Percentiles rank a stretch among this genome's conserved stretches.
These are phyloP conservation scores for Eolophus roseicapilla DNA, from an alignment of 2,113 vertebrate species.

Conservation along the genomic window DNA sequence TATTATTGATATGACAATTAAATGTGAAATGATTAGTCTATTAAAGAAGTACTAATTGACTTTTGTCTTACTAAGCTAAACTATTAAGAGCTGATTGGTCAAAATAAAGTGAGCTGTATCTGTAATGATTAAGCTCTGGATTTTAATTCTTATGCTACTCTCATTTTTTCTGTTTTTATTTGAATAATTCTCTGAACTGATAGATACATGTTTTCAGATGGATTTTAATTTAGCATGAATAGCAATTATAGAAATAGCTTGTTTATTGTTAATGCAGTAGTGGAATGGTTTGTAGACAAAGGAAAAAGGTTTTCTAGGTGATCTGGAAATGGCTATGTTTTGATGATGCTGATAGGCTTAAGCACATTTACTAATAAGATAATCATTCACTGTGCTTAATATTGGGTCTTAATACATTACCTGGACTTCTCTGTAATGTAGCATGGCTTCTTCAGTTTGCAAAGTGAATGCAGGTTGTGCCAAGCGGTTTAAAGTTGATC, in stretches of 20 bases:
- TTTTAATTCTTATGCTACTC: background rate
- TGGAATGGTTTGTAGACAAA: background rate
- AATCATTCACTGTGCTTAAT: background rate
- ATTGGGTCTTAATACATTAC: background rate
- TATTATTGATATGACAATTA: constrained; percentile 75
- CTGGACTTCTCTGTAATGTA: background rate
- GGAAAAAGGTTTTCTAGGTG: background rate
- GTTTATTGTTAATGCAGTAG: background rate
- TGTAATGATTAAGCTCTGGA: constrained; percentile 54
- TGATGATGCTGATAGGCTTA: background rate
- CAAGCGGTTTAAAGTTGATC: background rate
- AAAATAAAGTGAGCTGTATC: constrained; percentile 34
- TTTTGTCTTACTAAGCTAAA: constrained; percentile 54
- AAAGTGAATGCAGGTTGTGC: background rate
- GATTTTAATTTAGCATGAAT: constrained; percentile 10
- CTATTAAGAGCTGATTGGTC: constrained; percentile 62
- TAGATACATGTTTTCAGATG: background rate
- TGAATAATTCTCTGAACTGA: background rate
- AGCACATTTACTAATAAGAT: background rate
- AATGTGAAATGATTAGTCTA: constrained; percentile 67
- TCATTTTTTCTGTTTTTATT: background rate
- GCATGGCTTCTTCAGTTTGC: background rate
- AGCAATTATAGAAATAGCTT: background rate
- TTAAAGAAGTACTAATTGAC: constrained; percentile 69
- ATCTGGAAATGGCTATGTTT: background rate